Conservation (phyloP, 2,113 vertebrate genomes). For the Melanotaenia duboulayi region DNA sequence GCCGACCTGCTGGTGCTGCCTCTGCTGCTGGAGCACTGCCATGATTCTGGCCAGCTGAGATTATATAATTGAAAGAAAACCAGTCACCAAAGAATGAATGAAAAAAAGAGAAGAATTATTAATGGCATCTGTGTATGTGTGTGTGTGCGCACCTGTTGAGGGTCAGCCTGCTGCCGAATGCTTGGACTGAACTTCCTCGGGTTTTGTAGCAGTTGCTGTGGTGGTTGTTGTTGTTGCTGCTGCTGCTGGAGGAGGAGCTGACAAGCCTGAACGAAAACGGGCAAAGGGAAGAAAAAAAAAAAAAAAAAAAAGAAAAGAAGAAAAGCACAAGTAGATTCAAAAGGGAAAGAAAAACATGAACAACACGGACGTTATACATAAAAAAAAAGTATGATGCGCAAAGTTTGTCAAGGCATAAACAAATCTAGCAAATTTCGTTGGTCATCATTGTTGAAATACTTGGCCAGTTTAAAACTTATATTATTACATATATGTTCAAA, state of each 20-base stretch:
- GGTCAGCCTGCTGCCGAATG: slow-evolving; percentile 93
- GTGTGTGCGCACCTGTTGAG: slow-evolving; percentile 87
- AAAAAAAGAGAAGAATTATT: background rate
- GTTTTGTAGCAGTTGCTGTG: slow-evolving; percentile 92
- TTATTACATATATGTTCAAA: too few species aligned
- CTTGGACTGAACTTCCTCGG: slow-evolving; percentile 97
- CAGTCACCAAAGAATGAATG: background rate
- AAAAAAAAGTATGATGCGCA: too few species aligned
- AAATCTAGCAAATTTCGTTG: too few species aligned
- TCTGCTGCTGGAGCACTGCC: slow-evolving; percentile 88
- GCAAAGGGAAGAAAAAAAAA: slow-evolving; percentile 21
- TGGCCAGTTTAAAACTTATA: too few species aligned
- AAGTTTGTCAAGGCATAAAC: too few species aligned
- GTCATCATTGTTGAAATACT: too few species aligned
- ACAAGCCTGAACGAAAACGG: slow-evolving; percentile 85
- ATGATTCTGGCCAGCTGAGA: slow-evolving; percentile 92
- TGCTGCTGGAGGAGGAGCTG: slow-evolving; percentile 94
- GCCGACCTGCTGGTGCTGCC: slow-evolving; percentile 84
- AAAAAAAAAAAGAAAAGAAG: slow-evolving; percentile 7
- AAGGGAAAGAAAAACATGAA: too few species aligned
- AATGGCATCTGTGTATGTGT: background rate
- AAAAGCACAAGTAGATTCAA: background rate
- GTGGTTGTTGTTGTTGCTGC: slow-evolving; percentile 82
- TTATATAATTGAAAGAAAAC: background rate
- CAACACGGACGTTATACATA: too few species aligned